Base-by-base conservation (phyloP, 2,797 vertebrate species). In the Gastrophryne carolinensis region DNA sequence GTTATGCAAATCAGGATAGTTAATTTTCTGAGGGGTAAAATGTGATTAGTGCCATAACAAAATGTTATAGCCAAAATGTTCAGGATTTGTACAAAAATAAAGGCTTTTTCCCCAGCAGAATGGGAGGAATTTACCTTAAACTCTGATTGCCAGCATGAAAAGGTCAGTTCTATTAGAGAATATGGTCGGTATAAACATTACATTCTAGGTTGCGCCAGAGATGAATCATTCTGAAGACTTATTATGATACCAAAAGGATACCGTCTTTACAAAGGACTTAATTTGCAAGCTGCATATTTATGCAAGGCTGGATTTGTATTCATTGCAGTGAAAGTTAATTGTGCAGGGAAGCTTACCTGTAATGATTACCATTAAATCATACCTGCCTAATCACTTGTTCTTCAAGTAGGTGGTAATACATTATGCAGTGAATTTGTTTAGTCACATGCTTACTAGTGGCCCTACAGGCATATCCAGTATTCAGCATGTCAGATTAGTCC, bases 81-180 rank as follows among this genome's bases (percentile, higher is more conserved):
- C 37, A 47, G 37, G 30, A 47, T 9, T 35, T 41, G 44, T 50
- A 15, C 5, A 13, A 64, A 47, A 34, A n/a, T 37, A 6, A 35
- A 34, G 32, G 52, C 35, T 47, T 69, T 17, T 63, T 64, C 35
- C 50, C 11, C 58, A 34, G 44, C 27, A 21, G 37, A 54, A 64
- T 77, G 17, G 32, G 17, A 30, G 10, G 21, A 62, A 63, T 77
- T 72, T 57, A 78, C 75, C 75, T 77, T 72, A 71, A 27, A 62
- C 29, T 68, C 34, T 26, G 17, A 70, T 76, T 35, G 56, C 34
- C 35, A 56, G 24, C 35, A 15, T 57, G 58, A 57, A 65, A 78
- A 78, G 60, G 50, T 71, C 66, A 50, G 12, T 56, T 57, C 74
- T 78, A 72, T 71, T 58, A 65, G 11, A 65, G 61, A 69, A 60